Base-by-base conservation (phyloP, 2,113 vertebrate species). In the Atrichornis clamosus region DNA sequence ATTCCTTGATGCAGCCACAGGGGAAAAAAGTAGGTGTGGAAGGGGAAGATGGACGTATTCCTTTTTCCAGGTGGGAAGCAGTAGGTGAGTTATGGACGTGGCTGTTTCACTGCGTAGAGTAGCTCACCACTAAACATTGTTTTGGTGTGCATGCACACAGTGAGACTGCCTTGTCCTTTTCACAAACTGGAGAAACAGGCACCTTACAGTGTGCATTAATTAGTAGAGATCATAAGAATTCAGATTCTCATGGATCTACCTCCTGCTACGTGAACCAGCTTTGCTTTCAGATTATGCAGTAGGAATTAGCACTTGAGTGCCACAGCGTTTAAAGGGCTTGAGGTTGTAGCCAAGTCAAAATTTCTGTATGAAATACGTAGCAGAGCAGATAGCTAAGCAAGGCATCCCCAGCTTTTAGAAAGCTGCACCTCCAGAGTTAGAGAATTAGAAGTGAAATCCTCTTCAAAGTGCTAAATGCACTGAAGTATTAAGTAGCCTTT, bases 371-470 rank as follows among this genome's bases (percentile, higher is more conserved):
- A 87, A 91, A 59, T 86, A 74, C 27, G 64, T 37, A 78, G 50
- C 68, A 77, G 78, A 83, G 75, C 62, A 88, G 72, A 85, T 41
- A 93, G 72, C 59, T 94, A 83, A 83, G 70, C 59, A 85, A 70
- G 33, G 67, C 47, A 69, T 69, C 27, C 39, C 26, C 18, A 53
- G 46, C 46, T 90, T 93, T 75, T 46, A 78, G 79, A 88, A 73
- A 91, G 50, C 27, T 85, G 70, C 30, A 52, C 33, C 27, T 85
- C 53, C 41, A 41, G 46, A 70, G 82, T 58, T 73, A 70, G 67
- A 76, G 91, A 93, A 90, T 94, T 91, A 80, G 69, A 87, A 94
- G 59, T 41, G 39, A 90, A 94, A 88, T 90, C 75, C 44, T 93
- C 68, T 83, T 96, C 72, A 37, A 84, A 88, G 68, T 77, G 59